phyloP scores from a whole-genome alignment of 2,888 invertebrate species.

The Leptopilina myrica region DNA sequence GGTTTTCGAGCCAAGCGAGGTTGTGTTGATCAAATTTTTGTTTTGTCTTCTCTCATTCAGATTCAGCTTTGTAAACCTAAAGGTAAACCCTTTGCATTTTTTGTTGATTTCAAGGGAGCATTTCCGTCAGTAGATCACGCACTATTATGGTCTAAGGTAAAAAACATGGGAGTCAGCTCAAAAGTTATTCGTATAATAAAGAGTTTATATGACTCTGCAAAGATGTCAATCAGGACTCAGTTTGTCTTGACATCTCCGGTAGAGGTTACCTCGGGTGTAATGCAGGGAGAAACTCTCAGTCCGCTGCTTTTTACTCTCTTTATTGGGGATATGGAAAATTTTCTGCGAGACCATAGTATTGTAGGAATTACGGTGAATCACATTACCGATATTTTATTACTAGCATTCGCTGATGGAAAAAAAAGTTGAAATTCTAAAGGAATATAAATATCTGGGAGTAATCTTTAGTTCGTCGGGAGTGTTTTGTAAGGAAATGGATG shows the following conservation, averaged over 20 bases:
- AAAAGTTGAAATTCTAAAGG: not conserved
- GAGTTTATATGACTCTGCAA: constrained; percentile 16
- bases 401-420: not conserved
- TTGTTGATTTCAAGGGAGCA: constrained; percentile 15
- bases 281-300: constrained; percentile 51
- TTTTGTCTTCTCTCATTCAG: constrained; percentile 45
- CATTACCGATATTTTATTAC: constrained; percentile 1
- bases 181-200: constrained; percentile 49
- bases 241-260: constrained; percentile 47
- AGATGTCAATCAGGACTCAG: constrained; percentile 41
- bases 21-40: constrained; percentile 52
- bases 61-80: constrained; percentile 40
- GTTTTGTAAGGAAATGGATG: not conserved
- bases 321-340: constrained; percentile 49
- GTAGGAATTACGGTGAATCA: constrained; percentile 34
- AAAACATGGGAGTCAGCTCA: constrained; percentile 45
- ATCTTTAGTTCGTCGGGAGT: not conserved
- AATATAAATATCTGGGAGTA: not conserved
- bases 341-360: not conserved
- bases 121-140: constrained; percentile 50
- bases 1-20: constrained; percentile 25
- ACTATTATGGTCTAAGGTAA: constrained; percentile 8
- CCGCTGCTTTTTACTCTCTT: constrained; percentile 50
- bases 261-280: constrained; percentile 44
- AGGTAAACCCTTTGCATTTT: constrained; percentile 47